These are phyloP conservation scores for Aphelocoma coerulescens DNA, from an alignment of 2,113 vertebrate genomes.

Conservation along the genomic window DNA sequence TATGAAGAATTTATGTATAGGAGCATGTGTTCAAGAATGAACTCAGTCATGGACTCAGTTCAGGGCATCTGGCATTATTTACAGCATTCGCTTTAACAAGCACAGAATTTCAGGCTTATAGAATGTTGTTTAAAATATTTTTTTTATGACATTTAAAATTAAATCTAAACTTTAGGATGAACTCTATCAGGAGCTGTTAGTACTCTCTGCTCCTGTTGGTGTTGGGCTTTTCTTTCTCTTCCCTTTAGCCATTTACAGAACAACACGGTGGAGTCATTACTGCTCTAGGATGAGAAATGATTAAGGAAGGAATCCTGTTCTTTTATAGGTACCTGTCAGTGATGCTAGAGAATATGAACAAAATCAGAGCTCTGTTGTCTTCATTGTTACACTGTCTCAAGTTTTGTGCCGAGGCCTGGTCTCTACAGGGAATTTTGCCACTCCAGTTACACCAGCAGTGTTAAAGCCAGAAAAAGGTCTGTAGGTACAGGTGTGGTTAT, in stretches of 20 bases:
- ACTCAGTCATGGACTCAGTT: slow-evolving; percentile 14
- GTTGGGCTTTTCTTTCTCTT: not conserved
- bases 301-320: not conserved
- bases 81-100: not conserved
- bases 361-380: not conserved
- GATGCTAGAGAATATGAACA: not conserved
- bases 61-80: slow-evolving; percentile 59
- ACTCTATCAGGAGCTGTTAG: not conserved
- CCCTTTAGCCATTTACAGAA: not conserved
- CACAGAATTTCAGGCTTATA: not conserved
- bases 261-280: not conserved
- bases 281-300: not conserved
- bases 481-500: not conserved
- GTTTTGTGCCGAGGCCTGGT: not conserved
- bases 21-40: slow-evolving; percentile 11
- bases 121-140: not conserved
- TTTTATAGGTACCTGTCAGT: not conserved
- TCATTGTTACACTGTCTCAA: not conserved
- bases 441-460: not conserved
- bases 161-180: not conserved
- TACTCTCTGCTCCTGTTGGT: not conserved
- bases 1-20: not conserved
- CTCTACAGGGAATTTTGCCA: not conserved
- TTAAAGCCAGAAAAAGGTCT: not conserved
- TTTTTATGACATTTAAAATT: not conserved